Base-by-base conservation (phyloP, 2,888 invertebrate genomes). In the Parnassius orleans region DNA sequence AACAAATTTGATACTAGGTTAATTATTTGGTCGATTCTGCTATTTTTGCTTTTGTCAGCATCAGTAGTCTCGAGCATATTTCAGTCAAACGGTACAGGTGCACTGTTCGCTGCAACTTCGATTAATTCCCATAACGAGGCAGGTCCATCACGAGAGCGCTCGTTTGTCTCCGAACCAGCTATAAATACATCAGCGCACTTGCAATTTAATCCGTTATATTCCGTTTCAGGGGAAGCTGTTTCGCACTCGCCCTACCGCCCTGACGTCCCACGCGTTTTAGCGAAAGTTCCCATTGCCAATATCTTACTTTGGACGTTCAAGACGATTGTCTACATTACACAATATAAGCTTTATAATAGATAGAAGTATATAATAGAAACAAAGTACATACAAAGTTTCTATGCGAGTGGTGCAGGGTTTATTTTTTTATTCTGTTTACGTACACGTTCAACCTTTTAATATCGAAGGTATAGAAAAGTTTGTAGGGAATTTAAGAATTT, bases 41-140 rank as follows among this genome's bases (percentile, higher is more conserved):
- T 60, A 62, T 65, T 60, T 62, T 47, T 55, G 64, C 65, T 70
- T 72, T 73, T 70, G 74, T 75, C 71, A 72, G 74, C 61, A 58
- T 57, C 69, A 67, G 66, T 68, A 72, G 69, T 67, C 68, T 71
- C 68, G 66, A 68, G 82, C 81, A 87, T 86, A 87, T 88, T 87
- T 87, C 85, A 87, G 84, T 80, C 80, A 79, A 81, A 79, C 76
- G 72, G 71, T 86, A 80, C 90, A 90, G 90, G 90, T 88, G 89
- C 79, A 80, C 83, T 77, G 80, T 81, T 79, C 77, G 81, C 77
- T 84, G 84, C 85, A 83, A 84, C 83, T 90, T 87, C 90, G 91
- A 91, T 91, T 91, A 91, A 91, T 90, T 89, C 89, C 84, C 85
- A 90, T 90, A 91, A 91, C 90, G 90, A 90, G 90, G 83, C 84